These are phyloP conservation scores for Glaucopsyche alexis DNA, from an alignment of 2,888 invertebrate species.

Conservation along the genomic window DNA sequence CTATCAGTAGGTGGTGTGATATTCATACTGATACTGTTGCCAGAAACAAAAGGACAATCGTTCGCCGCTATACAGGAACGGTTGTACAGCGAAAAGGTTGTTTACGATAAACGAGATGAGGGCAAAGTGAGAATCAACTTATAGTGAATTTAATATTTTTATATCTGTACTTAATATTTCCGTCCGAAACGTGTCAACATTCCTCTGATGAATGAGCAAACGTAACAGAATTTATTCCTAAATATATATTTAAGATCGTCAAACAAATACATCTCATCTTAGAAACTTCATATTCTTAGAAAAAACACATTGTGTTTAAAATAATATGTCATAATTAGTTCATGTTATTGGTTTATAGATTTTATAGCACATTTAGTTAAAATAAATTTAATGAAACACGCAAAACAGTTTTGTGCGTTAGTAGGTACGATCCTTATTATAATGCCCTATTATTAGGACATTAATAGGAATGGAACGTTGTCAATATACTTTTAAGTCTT, in stretches of 20 bases:
- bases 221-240: constrained; percentile 11
- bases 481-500: too few relatives aligned
- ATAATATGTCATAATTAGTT: background rate
- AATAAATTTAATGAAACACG: too few relatives aligned
- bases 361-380: too few relatives aligned
- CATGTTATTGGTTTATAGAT: background rate
- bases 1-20: constrained; percentile 75
- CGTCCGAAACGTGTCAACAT: constrained; percentile 31
- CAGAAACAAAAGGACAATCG: constrained; percentile 82
- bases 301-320: too few relatives aligned
- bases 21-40: constrained; percentile 74
- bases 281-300: background rate
- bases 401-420: too few relatives aligned
- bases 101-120: constrained; percentile 60
- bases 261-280: background rate
- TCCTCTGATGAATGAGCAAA: constrained; percentile 21
- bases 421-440: too few relatives aligned
- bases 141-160: background rate
- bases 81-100: constrained; percentile 62
- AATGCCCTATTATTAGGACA: too few relatives aligned
- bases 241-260: constrained; percentile 1
- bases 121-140: constrained; percentile 56
- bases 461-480: too few relatives aligned
- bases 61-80: constrained; percentile 79
- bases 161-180: constrained; percentile 32